These are phyloP conservation scores for Crotalus helleri DNA, from an alignment of 2,113 vertebrate species.

Conservation along the genomic window DNA sequence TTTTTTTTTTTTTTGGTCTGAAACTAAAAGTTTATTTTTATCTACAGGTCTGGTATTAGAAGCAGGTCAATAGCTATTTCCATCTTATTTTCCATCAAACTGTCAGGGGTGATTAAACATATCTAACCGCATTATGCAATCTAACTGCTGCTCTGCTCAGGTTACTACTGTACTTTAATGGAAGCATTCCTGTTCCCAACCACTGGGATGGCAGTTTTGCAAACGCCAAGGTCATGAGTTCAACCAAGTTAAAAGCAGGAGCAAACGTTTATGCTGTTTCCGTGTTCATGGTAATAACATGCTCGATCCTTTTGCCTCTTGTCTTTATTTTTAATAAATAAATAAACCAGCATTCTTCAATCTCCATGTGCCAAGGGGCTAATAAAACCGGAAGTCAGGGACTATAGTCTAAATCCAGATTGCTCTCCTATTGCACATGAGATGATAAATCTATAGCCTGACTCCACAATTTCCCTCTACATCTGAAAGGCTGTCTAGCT, in stretches of 20 bases:
- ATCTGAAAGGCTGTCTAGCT: background rate
- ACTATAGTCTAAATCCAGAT: background rate
- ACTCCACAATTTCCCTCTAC: background rate
- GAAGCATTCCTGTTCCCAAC: background rate
- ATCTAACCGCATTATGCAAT: background rate
- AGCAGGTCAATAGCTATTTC: conserved; percentile 49
- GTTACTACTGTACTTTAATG: conserved; percentile 17
- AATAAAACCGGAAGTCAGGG: background rate
- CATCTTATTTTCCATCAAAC: conserved; percentile 30
- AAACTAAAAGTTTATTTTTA: conserved; percentile 49
- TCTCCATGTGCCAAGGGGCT: background rate
- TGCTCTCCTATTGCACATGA: background rate
- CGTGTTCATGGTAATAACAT: background rate
- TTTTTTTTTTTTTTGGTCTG: conserved; percentile 12
- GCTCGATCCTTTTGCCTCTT: background rate
- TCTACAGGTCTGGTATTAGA: conserved; percentile 39
- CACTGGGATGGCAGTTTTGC: background rate
- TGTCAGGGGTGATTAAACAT: conserved; percentile 42
- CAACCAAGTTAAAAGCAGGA: background rate
- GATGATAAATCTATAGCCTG: background rate
- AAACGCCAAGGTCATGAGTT: background rate
- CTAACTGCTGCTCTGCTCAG: background rate
- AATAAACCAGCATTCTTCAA: background rate
- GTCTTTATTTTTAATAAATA: background rate
- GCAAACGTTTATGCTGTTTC: background rate